Conservation (phyloP, 2,113 vertebrate species). For the Notarius lentiginosus region DNA sequence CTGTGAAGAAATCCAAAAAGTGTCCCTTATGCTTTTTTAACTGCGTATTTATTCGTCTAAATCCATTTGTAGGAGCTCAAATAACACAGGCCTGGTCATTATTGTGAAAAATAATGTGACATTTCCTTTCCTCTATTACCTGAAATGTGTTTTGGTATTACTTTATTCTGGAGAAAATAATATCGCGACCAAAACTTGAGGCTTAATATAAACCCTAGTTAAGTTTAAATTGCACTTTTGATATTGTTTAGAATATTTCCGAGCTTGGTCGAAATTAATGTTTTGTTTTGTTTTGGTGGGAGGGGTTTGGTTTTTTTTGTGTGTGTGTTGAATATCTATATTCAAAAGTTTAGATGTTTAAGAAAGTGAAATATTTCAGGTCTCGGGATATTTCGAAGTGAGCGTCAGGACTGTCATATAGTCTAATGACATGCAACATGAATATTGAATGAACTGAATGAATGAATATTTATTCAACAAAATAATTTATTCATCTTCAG, state of each 20-base stretch:
- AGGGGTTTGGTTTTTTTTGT: too few species aligned
- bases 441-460: not conserved
- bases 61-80: slow-evolving; percentile 38
- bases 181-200: slow-evolving; percentile 31
- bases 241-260: not conserved
- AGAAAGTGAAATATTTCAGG: not conserved
- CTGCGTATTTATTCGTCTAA: slow-evolving; percentile 37
- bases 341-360: not conserved
- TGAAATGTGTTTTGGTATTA: slow-evolving; percentile 9
- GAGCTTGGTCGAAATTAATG: not conserved
- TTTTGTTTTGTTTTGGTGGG: too few species aligned
- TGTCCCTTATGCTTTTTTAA: slow-evolving; percentile 37
- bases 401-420: not conserved
- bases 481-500: not conserved
- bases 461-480: not conserved
- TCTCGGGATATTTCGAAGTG: not conserved
- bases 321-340: not conserved
- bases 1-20: slow-evolving; percentile 32
- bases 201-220: slow-evolving; percentile 30
- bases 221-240: slow-evolving; percentile 9
- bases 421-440: not conserved
- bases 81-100: slow-evolving; percentile 20
- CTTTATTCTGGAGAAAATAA: slow-evolving; percentile 16
- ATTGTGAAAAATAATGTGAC: slow-evolving; percentile 38
- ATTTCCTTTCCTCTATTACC: not conserved